phyloP scores from a whole-genome alignment of 2,113 vertebrate genomes.

The Ictalurus furcatus region DNA sequence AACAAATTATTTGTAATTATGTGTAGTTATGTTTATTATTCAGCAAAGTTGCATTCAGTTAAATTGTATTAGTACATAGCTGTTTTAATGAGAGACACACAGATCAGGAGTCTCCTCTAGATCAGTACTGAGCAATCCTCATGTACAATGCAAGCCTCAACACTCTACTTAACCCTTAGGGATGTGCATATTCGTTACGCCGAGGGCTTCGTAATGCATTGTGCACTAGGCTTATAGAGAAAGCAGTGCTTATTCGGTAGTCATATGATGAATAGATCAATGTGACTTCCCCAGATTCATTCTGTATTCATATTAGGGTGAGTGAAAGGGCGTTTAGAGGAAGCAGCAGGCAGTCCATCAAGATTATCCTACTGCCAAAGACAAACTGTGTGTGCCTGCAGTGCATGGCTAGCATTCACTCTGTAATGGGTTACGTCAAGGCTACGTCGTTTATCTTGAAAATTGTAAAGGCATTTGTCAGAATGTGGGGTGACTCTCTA shows the following conservation, averaged over 20 bases:
- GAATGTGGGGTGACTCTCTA: slow-evolving; percentile 7
- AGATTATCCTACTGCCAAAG: slow-evolving; percentile 33
- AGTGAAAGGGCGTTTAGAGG: slow-evolving; percentile 19
- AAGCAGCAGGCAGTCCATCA: slow-evolving; percentile 27
- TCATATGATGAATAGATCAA: slow-evolving; percentile 37
- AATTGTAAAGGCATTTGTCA: not conserved
- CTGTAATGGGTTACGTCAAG: slow-evolving; percentile 27
- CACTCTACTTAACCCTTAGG: not conserved
- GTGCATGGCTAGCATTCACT: slow-evolving; percentile 21
- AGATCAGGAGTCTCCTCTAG: not conserved
- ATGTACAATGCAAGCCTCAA: not conserved
- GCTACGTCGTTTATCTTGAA: slow-evolving; percentile 49
- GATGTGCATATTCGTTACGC: not conserved
- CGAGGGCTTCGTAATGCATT: not conserved
- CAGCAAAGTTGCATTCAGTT: not conserved
- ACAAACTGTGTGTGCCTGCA: slow-evolving; percentile 34
- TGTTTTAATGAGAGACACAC: not conserved
- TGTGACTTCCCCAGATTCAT: slow-evolving; percentile 21
- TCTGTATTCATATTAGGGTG: slow-evolving; percentile 26
- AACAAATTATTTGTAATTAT: not conserved
- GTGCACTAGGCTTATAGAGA: not conserved
- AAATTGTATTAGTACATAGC: not conserved
- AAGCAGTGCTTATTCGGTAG: not conserved
- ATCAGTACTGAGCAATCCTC: not conserved
- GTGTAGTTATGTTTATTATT: not conserved